Evolutionary conservation across 1,140 invertebrate genomes (phyloP).

Genomic region (Lepidurus couesii): DNA sequence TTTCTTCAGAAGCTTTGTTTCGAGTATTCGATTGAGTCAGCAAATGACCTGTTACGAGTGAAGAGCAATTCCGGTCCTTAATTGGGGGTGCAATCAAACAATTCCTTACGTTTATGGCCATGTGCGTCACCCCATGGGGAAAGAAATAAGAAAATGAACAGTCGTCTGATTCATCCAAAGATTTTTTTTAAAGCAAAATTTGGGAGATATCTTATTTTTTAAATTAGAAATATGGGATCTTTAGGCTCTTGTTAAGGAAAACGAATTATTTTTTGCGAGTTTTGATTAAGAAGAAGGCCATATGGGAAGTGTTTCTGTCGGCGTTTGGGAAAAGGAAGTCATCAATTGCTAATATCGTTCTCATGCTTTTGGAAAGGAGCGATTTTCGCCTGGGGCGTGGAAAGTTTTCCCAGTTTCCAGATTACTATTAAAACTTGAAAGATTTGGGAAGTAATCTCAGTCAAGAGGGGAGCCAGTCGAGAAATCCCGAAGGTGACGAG

Average conservation of each 20-base stretch:
- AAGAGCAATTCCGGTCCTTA: not conserved
- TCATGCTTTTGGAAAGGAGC: not conserved
- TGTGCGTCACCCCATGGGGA: too few species aligned
- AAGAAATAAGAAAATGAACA: not conserved
- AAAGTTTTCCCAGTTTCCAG: not conserved
- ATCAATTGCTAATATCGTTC: not conserved
- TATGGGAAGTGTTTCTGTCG: too few species aligned
- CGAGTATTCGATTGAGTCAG: too few species aligned
- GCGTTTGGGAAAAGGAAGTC: not conserved
- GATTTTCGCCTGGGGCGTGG: not conserved
- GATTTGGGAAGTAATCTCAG: too few species aligned
- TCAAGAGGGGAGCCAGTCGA: not conserved
- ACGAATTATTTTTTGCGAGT: too few species aligned
- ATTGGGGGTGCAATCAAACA: not conserved
- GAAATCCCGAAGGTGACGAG: not conserved
- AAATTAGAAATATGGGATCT: not conserved
- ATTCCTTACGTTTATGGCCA: not conserved
- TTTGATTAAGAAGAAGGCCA: too few species aligned
- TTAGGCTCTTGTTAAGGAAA: not conserved
- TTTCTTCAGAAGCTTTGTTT: too few species aligned
- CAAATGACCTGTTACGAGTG: too few species aligned
- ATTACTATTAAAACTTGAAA: too few species aligned
- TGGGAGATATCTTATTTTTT: not conserved
- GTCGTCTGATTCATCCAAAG: not conserved
- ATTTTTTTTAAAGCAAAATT: not conserved